A percentile compares a stretch with the other conserved stretches of the same genome.
Conservation (phyloP, 2,113 vertebrate species). For the Cebidichthys violaceus region DNA sequence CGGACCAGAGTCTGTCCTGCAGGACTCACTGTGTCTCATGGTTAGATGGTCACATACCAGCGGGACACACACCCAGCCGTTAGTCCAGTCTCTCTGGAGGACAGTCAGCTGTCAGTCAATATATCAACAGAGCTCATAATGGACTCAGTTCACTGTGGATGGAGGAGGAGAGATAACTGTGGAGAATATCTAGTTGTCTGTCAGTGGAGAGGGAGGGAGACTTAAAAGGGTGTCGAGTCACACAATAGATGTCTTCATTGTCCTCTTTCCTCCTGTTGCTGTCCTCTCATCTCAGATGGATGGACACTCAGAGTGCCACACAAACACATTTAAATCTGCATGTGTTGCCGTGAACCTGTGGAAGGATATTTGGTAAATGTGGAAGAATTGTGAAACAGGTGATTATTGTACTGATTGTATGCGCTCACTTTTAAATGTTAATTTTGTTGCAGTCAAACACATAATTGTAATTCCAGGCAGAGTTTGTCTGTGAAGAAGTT, state of each 20-base stretch:
- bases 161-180: conserved; percentile 23
- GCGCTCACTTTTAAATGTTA: neutral
- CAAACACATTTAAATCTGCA: neutral
- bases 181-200: conserved; percentile 2
- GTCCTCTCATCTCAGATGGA: neutral
- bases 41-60: neutral
- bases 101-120: conserved; percentile 3
- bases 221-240: neutral
- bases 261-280: neutral
- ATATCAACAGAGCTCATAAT: conserved; percentile 9
- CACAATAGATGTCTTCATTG: conserved; percentile 4
- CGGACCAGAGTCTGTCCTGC: neutral
- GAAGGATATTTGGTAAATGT: neutral
- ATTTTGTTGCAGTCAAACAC: too few species aligned
- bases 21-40: too few species aligned
- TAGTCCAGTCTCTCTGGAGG: conserved; percentile 26
- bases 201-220: conserved; percentile 6
- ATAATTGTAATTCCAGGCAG: neutral
- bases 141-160: conserved; percentile 9
- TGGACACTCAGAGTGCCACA: neutral
- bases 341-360: too few species aligned
- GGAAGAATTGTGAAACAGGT: too few species aligned
- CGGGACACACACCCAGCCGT: conserved; percentile 5
- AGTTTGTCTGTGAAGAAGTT: conserved; percentile 6
- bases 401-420: too few species aligned